phyloP scores from a whole-genome alignment of 2,113 vertebrate species.

The Muntiacus reevesi region DNA sequence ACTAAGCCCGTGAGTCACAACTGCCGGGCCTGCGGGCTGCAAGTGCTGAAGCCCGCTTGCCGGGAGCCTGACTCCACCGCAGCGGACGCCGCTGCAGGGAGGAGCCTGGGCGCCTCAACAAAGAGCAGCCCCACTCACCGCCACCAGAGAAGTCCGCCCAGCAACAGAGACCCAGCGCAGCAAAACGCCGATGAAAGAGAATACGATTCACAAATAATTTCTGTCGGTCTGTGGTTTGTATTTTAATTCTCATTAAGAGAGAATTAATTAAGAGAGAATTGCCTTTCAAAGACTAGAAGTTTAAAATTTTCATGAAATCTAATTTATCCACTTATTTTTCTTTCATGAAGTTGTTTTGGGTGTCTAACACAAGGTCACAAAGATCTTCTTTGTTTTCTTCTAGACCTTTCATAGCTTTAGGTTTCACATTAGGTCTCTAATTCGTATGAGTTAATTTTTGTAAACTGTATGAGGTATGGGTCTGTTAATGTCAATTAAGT shows the following conservation, averaged over 20 bases:
- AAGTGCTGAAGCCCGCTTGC: neutral
- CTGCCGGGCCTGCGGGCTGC: neutral
- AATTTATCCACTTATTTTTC: neutral
- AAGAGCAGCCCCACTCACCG: neutral
- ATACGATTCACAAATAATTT: neutral
- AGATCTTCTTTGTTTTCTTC: neutral
- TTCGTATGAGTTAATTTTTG: neutral
- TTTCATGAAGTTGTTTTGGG: neutral
- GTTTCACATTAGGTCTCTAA: neutral
- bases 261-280: too few species aligned
- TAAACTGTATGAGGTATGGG: neutral
- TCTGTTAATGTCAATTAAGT: neutral
- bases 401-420: neutral
- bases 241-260: too few species aligned
- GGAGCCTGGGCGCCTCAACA: accelerated
- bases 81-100: neutral
- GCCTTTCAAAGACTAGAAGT: neutral
- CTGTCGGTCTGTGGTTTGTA: neutral
- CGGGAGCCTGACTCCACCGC: neutral
- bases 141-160: accelerated
- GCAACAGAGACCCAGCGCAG: neutral
- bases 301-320: neutral
- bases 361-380: neutral
- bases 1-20: accelerated
- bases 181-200: accelerated